Evolutionary conservation across 37 sponge, comb jelly and placozoan species (phyloP).

Genomic region (Diacarnus erythraeanus): DNA sequence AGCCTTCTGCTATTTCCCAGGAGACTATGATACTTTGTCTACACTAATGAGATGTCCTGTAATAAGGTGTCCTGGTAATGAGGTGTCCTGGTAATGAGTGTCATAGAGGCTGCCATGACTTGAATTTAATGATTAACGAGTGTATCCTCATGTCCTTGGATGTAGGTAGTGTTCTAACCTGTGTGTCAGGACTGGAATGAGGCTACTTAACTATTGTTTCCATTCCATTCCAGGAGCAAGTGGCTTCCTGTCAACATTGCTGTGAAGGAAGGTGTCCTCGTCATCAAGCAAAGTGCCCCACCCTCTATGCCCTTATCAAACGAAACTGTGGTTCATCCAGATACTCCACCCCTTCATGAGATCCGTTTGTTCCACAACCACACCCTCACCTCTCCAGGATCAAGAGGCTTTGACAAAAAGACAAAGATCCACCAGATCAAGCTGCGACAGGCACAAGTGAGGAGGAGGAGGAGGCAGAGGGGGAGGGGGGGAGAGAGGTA

Average conservation of each 20-base stretch:
- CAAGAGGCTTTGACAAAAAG: constrained; percentile 48
- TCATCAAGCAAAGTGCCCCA: constrained; percentile 21
- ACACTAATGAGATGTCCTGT: no score
- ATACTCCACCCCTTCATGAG: constrained; percentile 47
- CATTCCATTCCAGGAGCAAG: constrained; percentile 27
- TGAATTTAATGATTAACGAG: no score
- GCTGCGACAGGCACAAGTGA: constrained; percentile 27
- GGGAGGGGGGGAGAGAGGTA: neutral
- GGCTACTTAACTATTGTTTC: no score
- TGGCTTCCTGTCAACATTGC: constrained; percentile 84
- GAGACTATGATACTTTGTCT: no score
- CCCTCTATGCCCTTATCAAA: constrained; percentile 36
- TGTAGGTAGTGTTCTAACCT: no score
- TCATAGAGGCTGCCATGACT: no score
- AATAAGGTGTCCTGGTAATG: no score
- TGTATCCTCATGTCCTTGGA: no score
- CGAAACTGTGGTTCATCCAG: constrained; percentile 6
- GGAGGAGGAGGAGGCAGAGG: neutral
- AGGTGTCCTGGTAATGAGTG: no score
- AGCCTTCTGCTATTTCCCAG: no score
- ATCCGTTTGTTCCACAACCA: constrained; percentile 76
- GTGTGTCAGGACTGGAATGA: no score
- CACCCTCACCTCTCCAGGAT: constrained; percentile 44
- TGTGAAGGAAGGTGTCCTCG: constrained; percentile 58
- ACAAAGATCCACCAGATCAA: constrained; percentile 81